Evolutionary conservation across 1,140 invertebrate genomes (phyloP), one percentile per base, ranked within the genome.

Genomic region (Lordiphosa mommai): DNA sequence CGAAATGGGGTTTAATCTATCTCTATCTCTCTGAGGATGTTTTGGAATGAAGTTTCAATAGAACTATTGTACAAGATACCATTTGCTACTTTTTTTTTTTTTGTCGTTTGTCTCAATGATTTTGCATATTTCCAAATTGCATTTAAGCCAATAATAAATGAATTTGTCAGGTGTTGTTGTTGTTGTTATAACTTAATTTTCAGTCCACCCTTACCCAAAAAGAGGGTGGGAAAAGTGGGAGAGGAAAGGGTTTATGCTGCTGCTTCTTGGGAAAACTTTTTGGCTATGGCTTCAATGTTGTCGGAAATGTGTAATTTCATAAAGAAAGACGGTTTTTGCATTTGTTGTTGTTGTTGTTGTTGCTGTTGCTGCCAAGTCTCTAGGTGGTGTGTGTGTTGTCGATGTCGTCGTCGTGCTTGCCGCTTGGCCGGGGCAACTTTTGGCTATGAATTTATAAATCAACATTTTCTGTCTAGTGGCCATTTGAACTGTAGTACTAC

Each of bases 51-150:
- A 9, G 50, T 85, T 72, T 85, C 79, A 85, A 85, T 84, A 71
- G 63, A 87, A 59, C 59, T 74, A 87, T 84, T 87, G 84, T 87
- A 87, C 84, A 84, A 87, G 85, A 84, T 82, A 69, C 84, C 84
- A 87, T 87, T 85, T 87, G 77, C 84, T 87, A 72, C 76, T 56
- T 43, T 70, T 79, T 55, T 60, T 61, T 38, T 38, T 74, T 44
- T 55, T 71, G 14, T 55, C 61, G 44, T 55, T 69, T 85, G 61
- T 86, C 72, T 85, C 20, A 65, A 84, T 77, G 79, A 85, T 69
- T 65, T 84, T 72, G 72, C 77, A 85, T 70, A 84, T 84, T 84
- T 84, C 77, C 77, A 84, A 84, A 85, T 72, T 84, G 77, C 69
- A 72, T 72, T 10, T 43, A 52, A 49, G 59, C 76, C 70, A 79